Base-by-base conservation (phyloP, 1,140 invertebrate genomes). In the Rhyacophila brunnea region DNA sequence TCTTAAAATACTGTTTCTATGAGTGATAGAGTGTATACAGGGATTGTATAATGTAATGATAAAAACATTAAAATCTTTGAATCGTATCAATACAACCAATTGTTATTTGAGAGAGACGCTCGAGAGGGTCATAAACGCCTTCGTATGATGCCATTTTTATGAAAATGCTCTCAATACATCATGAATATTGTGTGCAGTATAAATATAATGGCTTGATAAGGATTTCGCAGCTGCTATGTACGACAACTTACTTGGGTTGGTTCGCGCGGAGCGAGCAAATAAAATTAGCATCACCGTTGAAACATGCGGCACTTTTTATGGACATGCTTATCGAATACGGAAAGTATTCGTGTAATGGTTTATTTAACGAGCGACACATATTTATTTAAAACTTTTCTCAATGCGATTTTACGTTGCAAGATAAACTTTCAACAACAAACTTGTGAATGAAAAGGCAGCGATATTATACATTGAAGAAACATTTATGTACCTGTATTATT, bases 121-220 rank as follows among this genome's bases (percentile, higher is more conserved):
- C 18, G 7, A 7, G 53, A 47, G 20, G 44, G 20, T 28, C 13
- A 47, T 56, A 56, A 56, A 47, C 45, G 53, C 46, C 43, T 46
- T 11, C 43, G 43, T 10, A 28, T 11, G 32, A 14, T n/a, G 53
- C 15, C 23, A 28, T 47, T 47, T 14, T 28, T 28, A 23, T 13
- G 43, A 28, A 56, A 56, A 19, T 47, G 34, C 32, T 46, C 44
- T 20, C 53, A 47, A 56, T 56, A 56, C 53, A 56, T 56, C 53
- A 56, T 47, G 43, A 56, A 46, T 54, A 54, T 54, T 43, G 19
- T 28, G 23, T 44, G 14, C 19, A 54, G 46, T 56, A 47, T 36
- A 56, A 56, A 47, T 47, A 56, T 47, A 32, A 47, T 20, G 23
- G 23, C 13, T 13, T 7, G 18, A 54, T 54, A 56, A 47, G 46